Evolutionary conservation across 2,888 invertebrate species (phyloP), one percentile per base, ranked within the genome.

Genomic region (Hetaerina titia): DNA sequence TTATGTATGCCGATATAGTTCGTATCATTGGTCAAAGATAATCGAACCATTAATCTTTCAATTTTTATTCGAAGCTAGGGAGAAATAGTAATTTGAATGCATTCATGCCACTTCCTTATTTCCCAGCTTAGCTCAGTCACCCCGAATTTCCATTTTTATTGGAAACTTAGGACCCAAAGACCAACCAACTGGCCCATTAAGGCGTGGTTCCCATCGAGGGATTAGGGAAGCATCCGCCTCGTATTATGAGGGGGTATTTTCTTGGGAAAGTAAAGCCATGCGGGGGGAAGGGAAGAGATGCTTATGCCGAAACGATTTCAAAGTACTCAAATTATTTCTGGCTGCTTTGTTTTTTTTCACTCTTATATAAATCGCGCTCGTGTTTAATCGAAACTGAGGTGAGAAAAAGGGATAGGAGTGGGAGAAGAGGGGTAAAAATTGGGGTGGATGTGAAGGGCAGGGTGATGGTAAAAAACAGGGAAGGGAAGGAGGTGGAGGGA

Each of bases 91-190:
- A 81, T 81, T 22, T 13, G 15, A 25, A 81, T 81, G 25, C 13
- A 81, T 81, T 81, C 11, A 81, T 31, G 81, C 81, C 81, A 15
- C 81, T 81, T 31, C 31, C 22, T 81, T 31, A 81, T 81, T 81
- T 81, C 81, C 31, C 31, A 31, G 81, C 81, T 81, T 81, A 81
- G 81, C 81, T 81, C 22, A 31, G 81, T 11, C 81, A 81, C 25
- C 81, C 81, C 11, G 81, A 81, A 81, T 81, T 81, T 81, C 81
- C 81, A 81, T 81, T 81, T 81, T 81, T 81, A 81, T 81, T 81
- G 81, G 81, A 81, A 81, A 31, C 31, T 25, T 81, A 81, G 11
- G 31, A 13, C 11, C 81, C 69, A 81, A 81, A 81, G 25, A 81
- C 81, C 81, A 15, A 81, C 81, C 81, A 81, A 81, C 81, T 81